Conservation (phyloP, 2,113 vertebrate genomes). For the Dasyprocta punctata region DNA sequence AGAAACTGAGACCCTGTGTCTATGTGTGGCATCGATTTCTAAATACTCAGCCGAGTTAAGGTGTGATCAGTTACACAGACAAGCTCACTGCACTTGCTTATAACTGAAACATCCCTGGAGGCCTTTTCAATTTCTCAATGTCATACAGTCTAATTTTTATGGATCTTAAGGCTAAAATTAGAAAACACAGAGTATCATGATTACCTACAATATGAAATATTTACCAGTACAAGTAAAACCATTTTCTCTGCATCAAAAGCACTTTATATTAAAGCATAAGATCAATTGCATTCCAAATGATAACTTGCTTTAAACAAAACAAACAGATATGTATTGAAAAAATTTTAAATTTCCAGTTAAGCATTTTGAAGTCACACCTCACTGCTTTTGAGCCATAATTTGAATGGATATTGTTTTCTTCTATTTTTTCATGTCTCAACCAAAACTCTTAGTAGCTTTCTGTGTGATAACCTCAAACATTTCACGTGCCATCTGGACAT, state of each 20-base stretch:
- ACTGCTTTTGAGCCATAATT: not conserved
- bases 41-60: slow-evolving; percentile 89
- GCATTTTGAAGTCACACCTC: not conserved
- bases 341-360: not conserved
- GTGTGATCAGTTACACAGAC: slow-evolving; percentile 92
- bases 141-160: slow-evolving; percentile 92
- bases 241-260: not conserved
- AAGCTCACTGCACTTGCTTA: slow-evolving; percentile 89
- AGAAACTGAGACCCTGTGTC: not conserved
- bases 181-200: slow-evolving; percentile 85
- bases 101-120: slow-evolving; percentile 90
- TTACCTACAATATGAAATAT: slow-evolving; percentile 77
- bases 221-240: slow-evolving; percentile 34
- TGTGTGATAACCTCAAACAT: not conserved
- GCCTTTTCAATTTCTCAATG: slow-evolving; percentile 89
- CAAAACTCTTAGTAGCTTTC: not conserved
- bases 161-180: slow-evolving; percentile 87
- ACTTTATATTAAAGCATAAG: not conserved
- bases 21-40: slow-evolving; percentile 80
- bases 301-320: not conserved
- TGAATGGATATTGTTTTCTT: not conserved
- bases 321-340: not conserved
- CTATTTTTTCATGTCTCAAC: not conserved
- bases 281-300: not conserved
- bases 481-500: not conserved